These are phyloP conservation scores for Chelon auratus DNA, from an alignment of 2,797 vertebrate species.

Conservation along the genomic window DNA sequence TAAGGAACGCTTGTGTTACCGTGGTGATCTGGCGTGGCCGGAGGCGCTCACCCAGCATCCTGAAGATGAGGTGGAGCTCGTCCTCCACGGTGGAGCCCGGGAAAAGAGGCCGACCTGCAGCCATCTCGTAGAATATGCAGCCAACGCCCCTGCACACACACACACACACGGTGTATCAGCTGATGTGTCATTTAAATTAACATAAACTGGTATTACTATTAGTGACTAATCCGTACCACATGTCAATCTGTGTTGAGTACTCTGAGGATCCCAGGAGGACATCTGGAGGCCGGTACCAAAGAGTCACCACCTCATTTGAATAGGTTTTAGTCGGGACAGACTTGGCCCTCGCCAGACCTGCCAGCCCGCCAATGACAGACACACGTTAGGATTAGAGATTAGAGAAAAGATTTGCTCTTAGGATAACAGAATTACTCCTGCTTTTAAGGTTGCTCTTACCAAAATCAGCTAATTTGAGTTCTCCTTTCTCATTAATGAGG, in stretches of 20 bases:
- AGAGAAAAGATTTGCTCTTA: background rate
- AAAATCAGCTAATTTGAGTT: slow-evolving; percentile 87
- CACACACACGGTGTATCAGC: background rate
- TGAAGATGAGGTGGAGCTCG: slow-evolving; percentile 98
- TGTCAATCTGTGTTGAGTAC: slow-evolving; percentile 97
- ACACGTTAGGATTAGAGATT: background rate
- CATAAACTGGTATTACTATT: too few species aligned
- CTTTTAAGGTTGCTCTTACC: slow-evolving; percentile 65
- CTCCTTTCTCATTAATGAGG: slow-evolving; percentile 85
- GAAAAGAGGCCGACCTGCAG: slow-evolving; percentile 97
- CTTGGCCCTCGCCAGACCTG: slow-evolving; percentile 89
- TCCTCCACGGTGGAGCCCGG: slow-evolving; percentile 99
- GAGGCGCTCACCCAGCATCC: slow-evolving; percentile 90
- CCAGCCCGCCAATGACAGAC: slow-evolving; percentile 1
- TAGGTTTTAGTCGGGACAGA: slow-evolving; percentile 97
- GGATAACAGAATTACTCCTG: background rate
- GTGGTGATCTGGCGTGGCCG: background rate
- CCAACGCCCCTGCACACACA: slow-evolving; percentile 70
- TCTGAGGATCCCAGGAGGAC: slow-evolving; percentile 95
- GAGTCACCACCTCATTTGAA: slow-evolving; percentile 96
- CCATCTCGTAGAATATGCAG: slow-evolving; percentile 99
- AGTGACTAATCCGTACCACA: slow-evolving; percentile 86
- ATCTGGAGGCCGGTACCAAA: slow-evolving; percentile 97
- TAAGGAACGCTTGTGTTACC: background rate
- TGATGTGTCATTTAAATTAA: background rate